A percentile compares a stretch with the other conserved stretches of the same genome.
Conservation (phyloP, 2,888 invertebrate genomes). For the Drosophila cracens region DNA sequence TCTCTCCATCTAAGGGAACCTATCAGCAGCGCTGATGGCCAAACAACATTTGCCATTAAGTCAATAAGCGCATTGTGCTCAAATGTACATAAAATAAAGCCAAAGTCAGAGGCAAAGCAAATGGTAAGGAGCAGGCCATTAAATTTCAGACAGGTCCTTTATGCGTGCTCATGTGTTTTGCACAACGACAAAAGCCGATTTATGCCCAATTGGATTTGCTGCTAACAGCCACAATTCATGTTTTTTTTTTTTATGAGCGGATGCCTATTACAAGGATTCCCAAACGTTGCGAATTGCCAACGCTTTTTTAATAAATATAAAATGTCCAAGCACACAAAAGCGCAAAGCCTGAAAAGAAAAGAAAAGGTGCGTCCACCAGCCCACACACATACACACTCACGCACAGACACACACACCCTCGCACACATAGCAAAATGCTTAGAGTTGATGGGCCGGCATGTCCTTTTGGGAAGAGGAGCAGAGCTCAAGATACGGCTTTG, state of each 20-base stretch:
- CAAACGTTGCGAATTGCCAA: constrained; percentile 49
- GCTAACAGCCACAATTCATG: constrained; percentile 81
- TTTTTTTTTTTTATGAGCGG: constrained; percentile 71
- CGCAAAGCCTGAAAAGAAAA: constrained; percentile 33
- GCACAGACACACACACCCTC: background rate
- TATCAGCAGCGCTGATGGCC: constrained; percentile 57
- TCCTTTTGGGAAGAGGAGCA: constrained; percentile 38
- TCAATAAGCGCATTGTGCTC: constrained; percentile 80
- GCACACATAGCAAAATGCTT: constrained; percentile 39
- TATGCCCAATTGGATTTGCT: constrained; percentile 80
- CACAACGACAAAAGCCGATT: constrained; percentile 74
- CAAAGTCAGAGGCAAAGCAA: constrained; percentile 15
- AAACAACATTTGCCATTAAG: constrained; percentile 77
- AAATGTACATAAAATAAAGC: constrained; percentile 79
- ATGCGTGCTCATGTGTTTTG: constrained; percentile 59
- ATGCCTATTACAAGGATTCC: constrained; percentile 68
- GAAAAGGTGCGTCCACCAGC: constrained; percentile 61
- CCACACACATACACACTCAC: constrained; percentile 9
- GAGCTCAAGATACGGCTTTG: constrained; percentile 10
- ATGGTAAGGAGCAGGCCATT: constrained; percentile 32
- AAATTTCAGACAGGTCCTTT: constrained; percentile 42
- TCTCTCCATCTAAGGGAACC: background rate
- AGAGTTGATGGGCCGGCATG: constrained; percentile 56
- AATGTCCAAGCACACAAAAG: constrained; percentile 57
- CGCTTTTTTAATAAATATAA: constrained; percentile 77